Base-by-base conservation (phyloP, 2,113 vertebrate species). In the Scopus umbretta region DNA sequence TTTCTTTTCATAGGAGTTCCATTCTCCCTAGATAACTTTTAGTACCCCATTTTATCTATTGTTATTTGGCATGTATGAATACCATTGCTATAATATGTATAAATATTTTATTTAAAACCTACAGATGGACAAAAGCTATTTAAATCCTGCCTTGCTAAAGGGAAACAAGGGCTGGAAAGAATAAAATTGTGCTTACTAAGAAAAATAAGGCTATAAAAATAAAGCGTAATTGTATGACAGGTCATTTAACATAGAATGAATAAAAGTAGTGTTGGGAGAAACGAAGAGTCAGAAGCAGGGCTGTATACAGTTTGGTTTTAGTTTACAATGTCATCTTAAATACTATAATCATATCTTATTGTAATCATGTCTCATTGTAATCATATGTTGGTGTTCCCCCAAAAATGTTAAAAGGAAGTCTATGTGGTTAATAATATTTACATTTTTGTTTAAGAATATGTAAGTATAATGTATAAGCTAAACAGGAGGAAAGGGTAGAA, bases 171-270 rank as follows among this genome's bases (percentile, higher is more conserved):
- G 1, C 30, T 27, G 65, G 27, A 68, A 91, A 82, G n/a, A 65
- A 36, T 22, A 62, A 80, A 71, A 74, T 50, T 42, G 43, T 42
- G 3, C 15, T 43, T 6, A 7, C 25, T 61, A 80, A 76, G 34
- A 56, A 93, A 90, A 93, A 86, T 25, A 75, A 52, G 7, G 14
- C 32, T 79, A 38, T 81, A 43, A 86, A 91, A 93, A 82, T 79
- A 70, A 86, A 61, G 13, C 2, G 0, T 81, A 63, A 7, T 6
- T 78, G 12, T 65, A 70, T 90, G 62, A 65, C 3, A 50, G 15
- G 38, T 73, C 34, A 61, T 80, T 90, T 94, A 83, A 80, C 27
- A 92, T 0, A 1, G 16, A 58, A 88, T 40, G 21, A 88, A 65
- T 68, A 65, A 27, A 75, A 59, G 21, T 13, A 11, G 14, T 29